Base-by-base conservation (phyloP, 2,888 invertebrate species). In the Agrochola lota region DNA sequence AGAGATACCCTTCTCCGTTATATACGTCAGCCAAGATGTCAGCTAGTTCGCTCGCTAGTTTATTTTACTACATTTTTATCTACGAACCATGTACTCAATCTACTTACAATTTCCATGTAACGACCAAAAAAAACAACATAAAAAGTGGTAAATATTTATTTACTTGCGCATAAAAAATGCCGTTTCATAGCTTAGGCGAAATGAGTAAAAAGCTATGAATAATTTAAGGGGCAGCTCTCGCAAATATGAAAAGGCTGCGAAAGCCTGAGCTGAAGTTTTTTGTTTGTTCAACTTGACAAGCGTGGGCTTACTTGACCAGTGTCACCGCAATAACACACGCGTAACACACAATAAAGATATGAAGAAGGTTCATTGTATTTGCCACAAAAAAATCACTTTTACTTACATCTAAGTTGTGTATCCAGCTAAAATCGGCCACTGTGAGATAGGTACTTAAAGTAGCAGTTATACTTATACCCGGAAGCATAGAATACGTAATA, bases 201-300 rank as follows among this genome's bases (percentile, higher is more conserved):
- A 85, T 74, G 83, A 86, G 83, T 78, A 81, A 71, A 83, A 81
- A 78, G 64, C 71, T 49, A 74, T 85, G 83, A 85, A 84, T 86
- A 85, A 81, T 78, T 83, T 83, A 86, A 73, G 57, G 49, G 75
- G 49, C 43, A 78, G 43, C 77, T 43, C 70, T 67, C 62, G 71
- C 72, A 84, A 75, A 84, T 78, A 62, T 71, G 78, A 63, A 77
- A 73, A 60, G 66, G 62, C 71, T 63, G 46, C 40, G 12, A 49
- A 30, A 69, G 71, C 60, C 57, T 68, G 35, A 30, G n/a, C 46
- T 73, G 26, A 71, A 74, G 78, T 85, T 83, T 84, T 85, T 85
- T 85, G 85, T 77, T 85, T 72, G 64, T 23, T 49, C 15, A 30
- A 67, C 74, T 83, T 81, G 83, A 80, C 80, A 76, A 23, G 49